Conservation (phyloP, 2,888 invertebrate genomes). For the Halictus ligatus region DNA sequence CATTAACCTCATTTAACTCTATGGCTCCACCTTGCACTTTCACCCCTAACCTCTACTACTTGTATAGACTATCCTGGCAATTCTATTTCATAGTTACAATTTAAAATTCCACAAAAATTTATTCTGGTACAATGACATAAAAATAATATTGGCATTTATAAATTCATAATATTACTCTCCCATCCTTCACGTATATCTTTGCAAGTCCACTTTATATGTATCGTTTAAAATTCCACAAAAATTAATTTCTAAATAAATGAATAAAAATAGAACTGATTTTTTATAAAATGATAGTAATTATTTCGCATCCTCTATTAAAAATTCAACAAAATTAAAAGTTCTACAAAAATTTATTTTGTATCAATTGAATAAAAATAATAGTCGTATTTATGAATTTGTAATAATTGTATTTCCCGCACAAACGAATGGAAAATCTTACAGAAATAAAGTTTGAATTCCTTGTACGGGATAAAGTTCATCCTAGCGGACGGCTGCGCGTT, state of each 20-base stretch:
- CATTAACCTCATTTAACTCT: neutral
- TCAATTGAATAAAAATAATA: neutral
- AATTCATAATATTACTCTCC: too few relatives aligned
- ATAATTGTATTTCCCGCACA: neutral
- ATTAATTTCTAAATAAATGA: too few relatives aligned
- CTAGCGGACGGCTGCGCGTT: neutral
- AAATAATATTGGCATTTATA: too few relatives aligned
- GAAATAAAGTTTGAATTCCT: constrained; percentile 4
- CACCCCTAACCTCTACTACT: neutral
- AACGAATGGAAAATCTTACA: neutral
- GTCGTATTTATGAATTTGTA: neutral
- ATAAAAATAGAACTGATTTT: too few relatives aligned
- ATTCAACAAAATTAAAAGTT: neutral
- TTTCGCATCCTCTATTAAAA: too few relatives aligned
- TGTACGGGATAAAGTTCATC: constrained; percentile 1
- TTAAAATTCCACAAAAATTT: neutral
- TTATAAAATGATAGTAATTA: too few relatives aligned
- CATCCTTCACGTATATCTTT: too few relatives aligned
- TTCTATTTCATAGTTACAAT: neutral
- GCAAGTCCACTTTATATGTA: too few relatives aligned
- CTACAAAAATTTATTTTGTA: neutral
- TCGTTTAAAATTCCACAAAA: too few relatives aligned
- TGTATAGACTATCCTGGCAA: neutral
- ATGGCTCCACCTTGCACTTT: neutral
- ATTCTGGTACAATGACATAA: too few relatives aligned